These are phyloP conservation scores for Hippocampus kuda DNA, from an alignment of 2,797 vertebrate species.

Conservation along the genomic window DNA sequence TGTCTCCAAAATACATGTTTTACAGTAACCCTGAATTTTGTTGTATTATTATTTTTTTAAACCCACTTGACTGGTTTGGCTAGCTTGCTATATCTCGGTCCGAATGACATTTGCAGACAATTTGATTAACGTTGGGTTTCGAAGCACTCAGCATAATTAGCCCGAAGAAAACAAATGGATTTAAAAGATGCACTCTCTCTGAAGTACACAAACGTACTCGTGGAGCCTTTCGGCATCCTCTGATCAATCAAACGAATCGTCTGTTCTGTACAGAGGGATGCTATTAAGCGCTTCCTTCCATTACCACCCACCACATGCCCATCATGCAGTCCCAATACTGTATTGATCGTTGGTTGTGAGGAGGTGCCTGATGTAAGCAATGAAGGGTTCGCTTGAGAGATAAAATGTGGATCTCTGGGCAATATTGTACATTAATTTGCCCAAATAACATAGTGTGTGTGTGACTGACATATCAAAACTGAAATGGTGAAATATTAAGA, in stretches of 20 bases:
- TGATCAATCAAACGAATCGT: conserved; percentile 17
- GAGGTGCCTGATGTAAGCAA: conserved; percentile 20
- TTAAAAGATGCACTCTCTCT: conserved; percentile 10
- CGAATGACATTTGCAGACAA: conserved; percentile 18
- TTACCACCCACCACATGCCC: conserved; percentile 51
- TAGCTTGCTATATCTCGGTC: not conserved
- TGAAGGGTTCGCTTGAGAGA: conserved; percentile 17
- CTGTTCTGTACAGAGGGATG: conserved; percentile 20
- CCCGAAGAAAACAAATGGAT: conserved; percentile 9
- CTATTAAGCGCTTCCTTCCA: conserved; percentile 57
- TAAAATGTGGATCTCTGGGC: not conserved
- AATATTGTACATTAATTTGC: not conserved
- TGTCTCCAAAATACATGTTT: not conserved
- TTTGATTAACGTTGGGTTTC: conserved; percentile 35
- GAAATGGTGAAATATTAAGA: too few species aligned
- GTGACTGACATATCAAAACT: too few species aligned
- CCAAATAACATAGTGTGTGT: too few species aligned
- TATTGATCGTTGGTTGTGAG: conserved; percentile 45
- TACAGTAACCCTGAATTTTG: not conserved
- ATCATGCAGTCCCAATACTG: conserved; percentile 48
- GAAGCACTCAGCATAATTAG: conserved; percentile 31
- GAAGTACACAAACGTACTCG: conserved; percentile 16
- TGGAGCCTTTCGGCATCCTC: conserved; percentile 8
- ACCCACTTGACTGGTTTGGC: not conserved
- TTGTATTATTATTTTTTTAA: not conserved